Base-by-base conservation (phyloP, 2,113 vertebrate genomes). In the Calidris pugnax region DNA sequence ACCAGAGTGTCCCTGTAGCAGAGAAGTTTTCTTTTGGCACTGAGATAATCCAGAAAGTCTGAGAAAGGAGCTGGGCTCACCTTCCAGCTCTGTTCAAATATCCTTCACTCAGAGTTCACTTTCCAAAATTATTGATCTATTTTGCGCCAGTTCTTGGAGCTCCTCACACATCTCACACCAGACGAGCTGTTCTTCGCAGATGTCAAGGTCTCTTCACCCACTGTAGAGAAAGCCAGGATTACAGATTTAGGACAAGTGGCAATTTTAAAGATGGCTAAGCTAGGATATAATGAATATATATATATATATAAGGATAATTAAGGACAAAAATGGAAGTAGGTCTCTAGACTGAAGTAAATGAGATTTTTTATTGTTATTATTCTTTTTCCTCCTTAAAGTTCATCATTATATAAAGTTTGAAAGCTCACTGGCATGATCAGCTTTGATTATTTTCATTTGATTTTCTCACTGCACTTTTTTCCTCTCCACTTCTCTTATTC, bases 401-500 rank as follows among this genome's bases (percentile, higher is more conserved):
- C 62, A 79, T 24, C 28, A 33, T 53, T n/a, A 24, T 7, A 24
- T 43, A 32, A 87, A 85, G 41, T 83, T 69, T 78, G 59, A 92
- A 85, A 74, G 48, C 59, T 89, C 50, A 23, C 27, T 55, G 18
- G 60, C 43, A 35, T 30, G 77, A 92, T 76, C 83, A 73, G 53
- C 73, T 78, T 77, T 39, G 82, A 77, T 85, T 85, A 81, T 69
- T 88, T 92, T 56, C 39, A 53, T 76, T 63, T 43, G 23, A 74
- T 90, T 93, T 71, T 63, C 83, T 73, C 26, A 8, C 51, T 33
- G 23, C 60, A 37, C 26, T 63, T 88, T 91, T 91, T 91, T 80
- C 78, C 85, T 63, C 83, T 90, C 88, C 68, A 47, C 78, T 96
- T 94, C 79, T 66, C 90, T 75, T 78, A 56, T 45, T 74, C 88